Conservation (phyloP, 1,140 invertebrate genomes). For the honey bee (Apis mellifera) region DNA sequence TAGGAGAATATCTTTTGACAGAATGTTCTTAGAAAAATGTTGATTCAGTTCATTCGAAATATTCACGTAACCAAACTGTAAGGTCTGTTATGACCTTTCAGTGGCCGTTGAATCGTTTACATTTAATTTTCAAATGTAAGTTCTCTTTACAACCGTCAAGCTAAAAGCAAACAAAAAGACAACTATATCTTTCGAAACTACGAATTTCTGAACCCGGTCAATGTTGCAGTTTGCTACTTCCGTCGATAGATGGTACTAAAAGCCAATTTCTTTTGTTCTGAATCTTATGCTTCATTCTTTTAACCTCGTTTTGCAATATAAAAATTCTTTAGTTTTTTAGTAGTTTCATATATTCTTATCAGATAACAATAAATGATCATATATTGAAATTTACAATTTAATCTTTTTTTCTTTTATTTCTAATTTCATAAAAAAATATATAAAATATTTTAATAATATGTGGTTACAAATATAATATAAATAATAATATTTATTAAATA, state of each 20-base stretch:
- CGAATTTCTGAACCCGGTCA: conserved; percentile 48
- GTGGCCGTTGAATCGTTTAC: conserved; percentile 53
- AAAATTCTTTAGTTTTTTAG: neutral
- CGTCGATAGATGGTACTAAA: conserved; percentile 28
- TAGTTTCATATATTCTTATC: neutral
- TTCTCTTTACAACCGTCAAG: conserved; percentile 58
- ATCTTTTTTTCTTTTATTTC: no score
- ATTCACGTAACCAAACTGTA: neutral
- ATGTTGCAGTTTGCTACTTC: conserved; percentile 28
- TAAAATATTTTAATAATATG: neutral
- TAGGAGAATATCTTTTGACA: conserved; percentile 12
- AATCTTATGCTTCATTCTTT: neutral
- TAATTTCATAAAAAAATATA: neutral
- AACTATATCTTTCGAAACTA: conserved; percentile 48
- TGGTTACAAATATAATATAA: neutral
- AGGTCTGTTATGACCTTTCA: conserved; percentile 32
- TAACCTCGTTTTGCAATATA: neutral
- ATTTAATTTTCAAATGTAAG: conserved; percentile 66
- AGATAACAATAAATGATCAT: no score
- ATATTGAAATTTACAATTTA: no score
- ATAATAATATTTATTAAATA: no score
- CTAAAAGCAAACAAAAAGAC: conserved; percentile 60
- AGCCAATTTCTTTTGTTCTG: conserved; percentile 27
- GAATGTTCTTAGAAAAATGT: conserved; percentile 19
- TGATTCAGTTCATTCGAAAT: conserved; percentile 17